phyloP scores from a whole-genome alignment of 2,888 invertebrate species.

The Tetramorium bicarinatum region DNA sequence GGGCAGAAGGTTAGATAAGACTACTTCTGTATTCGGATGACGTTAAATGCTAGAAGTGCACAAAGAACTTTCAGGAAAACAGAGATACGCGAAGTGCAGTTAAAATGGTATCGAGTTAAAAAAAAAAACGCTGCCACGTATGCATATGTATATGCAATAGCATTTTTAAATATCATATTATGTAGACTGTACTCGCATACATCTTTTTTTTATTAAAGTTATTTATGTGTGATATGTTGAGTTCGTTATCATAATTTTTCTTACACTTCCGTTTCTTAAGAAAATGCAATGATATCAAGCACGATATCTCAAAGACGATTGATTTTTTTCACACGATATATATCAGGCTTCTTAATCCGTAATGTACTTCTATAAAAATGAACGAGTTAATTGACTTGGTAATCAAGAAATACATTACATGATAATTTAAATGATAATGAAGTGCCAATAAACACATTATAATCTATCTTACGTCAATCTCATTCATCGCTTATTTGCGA shows the following conservation, averaged over 20 bases:
- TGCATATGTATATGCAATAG: neutral
- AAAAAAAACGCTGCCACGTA: neutral
- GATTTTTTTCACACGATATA: neutral
- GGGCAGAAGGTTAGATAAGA: slow-evolving; percentile 79
- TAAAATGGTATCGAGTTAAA: neutral
- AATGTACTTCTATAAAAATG: neutral
- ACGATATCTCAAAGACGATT: neutral
- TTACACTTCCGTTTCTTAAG: neutral
- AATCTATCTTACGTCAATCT: too few relatives aligned
- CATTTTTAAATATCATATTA: neutral
- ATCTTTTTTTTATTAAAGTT: neutral
- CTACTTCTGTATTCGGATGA: slow-evolving; percentile 65
- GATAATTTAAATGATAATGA: too few relatives aligned
- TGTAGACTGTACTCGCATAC: neutral
- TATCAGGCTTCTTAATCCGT: neutral
- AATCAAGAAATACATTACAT: neutral
- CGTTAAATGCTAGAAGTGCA: slow-evolving; percentile 23
- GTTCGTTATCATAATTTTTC: neutral
- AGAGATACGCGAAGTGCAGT: slow-evolving; percentile 9
- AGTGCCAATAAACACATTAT: too few relatives aligned
- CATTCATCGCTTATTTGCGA: too few relatives aligned
- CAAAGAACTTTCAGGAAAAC: slow-evolving; percentile 36
- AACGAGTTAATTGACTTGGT: neutral
- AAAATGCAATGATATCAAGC: neutral
- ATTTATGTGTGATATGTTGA: too few relatives aligned